Evolutionary conservation across 2,113 vertebrate genomes (phyloP).

Genomic region (Malurus elegans): DNA sequence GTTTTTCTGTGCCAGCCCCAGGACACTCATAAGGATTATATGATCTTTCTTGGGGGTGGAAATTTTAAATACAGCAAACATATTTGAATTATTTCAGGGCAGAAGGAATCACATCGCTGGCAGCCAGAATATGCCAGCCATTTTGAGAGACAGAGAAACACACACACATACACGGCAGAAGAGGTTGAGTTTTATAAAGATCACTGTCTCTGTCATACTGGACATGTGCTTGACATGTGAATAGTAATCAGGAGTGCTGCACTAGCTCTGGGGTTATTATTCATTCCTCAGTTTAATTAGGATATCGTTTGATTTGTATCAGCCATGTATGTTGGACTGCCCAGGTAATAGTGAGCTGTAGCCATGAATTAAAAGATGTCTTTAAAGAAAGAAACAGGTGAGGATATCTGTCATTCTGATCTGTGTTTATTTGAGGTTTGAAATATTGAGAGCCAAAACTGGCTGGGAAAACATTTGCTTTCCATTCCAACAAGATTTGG

Average conservation of each 20-base stretch:
- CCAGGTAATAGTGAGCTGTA: background rate
- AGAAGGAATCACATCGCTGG: background rate
- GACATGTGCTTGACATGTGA: constrained; percentile 34
- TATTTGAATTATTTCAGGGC: constrained; percentile 27
- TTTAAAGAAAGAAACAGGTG: background rate
- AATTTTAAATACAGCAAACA: background rate
- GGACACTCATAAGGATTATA: background rate
- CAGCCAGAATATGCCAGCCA: constrained; percentile 32
- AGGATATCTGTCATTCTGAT: background rate
- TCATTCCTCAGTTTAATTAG: background rate
- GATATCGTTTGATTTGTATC: background rate
- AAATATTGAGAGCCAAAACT: background rate
- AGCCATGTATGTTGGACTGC: background rate
- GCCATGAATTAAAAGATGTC: background rate
- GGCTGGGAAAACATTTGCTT: background rate
- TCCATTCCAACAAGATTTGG: background rate
- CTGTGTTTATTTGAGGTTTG: background rate
- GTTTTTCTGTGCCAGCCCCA: background rate
- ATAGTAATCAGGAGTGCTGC: constrained; percentile 23
- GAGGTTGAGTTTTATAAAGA: background rate
- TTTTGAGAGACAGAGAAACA: constrained; percentile 31
- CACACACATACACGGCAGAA: background rate
- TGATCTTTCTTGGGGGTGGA: background rate
- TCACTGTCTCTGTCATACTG: constrained; percentile 14
- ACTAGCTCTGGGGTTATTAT: background rate